Evolutionary conservation across 2,113 vertebrate genomes (phyloP), one percentile per base, ranked within the genome.

Genomic region (Stictonetta naevosa): DNA sequence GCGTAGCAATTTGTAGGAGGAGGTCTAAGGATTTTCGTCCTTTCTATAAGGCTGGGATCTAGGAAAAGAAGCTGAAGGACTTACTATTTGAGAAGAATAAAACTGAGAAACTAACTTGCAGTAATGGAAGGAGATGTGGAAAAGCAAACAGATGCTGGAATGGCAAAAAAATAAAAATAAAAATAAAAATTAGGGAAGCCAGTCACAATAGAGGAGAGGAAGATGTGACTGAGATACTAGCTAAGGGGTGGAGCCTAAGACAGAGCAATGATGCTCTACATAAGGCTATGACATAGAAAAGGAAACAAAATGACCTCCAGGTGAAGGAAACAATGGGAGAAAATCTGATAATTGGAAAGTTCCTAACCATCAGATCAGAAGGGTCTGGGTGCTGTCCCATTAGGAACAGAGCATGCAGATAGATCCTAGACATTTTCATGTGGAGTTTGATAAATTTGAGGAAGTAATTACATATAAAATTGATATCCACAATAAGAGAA

Each of bases 141-240:
- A 92, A 96, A 83, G n/a, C 67, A 88, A 26, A 15, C 17, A 73
- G 59, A 40, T 76, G 29, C 29, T 64, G 33, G 93, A 95, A 83
- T 76, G 25, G 58, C 88, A 95, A 69, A 92, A 80, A n/a, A n/a
- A n/a, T n/a, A n/a, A n/a, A 12, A 82, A 52, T 93, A 68, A 92
- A 80, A 12, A 82, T 28, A 56, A 90, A 93, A 84, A 90, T 71
- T 46, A 93, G 29, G 67, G 72, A 92, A 92, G 53, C 36, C 22
- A 11, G 38, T 76, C 92, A 80, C 88, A 88, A 93, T 83, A 93
- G 62, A 73, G 38, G 19, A 76, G 58, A 83, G 22, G 28, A 62
- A 83, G 59, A 76, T 86, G 60, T 13, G 53, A 10, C 23, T 60
- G 76, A 92, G 91, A 93, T 60, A 88, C 93, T 66, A 95, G 67